phyloP scores from a whole-genome alignment of 2,797 vertebrate genomes.

The Sphaeramia orbicularis region DNA sequence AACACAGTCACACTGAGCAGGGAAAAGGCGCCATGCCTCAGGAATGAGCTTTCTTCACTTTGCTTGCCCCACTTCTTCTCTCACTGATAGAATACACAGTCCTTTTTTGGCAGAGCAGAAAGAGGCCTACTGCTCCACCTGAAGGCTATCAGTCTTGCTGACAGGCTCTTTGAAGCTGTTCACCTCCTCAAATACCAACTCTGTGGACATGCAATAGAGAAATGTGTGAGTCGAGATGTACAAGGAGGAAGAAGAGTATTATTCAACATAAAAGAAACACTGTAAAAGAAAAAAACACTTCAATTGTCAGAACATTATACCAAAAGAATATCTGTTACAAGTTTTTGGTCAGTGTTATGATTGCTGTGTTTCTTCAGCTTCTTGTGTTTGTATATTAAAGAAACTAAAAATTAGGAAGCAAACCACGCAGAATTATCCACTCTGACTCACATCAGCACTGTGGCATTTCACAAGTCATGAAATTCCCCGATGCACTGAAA shows the following conservation, averaged over 20 bases:
- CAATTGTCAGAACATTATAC: neutral
- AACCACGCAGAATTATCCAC: neutral
- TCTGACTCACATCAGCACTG: slow-evolving; percentile 10
- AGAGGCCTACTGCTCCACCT: slow-evolving; percentile 89
- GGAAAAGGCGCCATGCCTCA: slow-evolving; percentile 24
- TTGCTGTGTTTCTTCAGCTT: slow-evolving; percentile 12
- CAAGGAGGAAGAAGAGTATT: neutral
- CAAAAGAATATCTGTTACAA: neutral
- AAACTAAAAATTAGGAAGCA: neutral
- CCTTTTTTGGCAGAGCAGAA: slow-evolving; percentile 32
- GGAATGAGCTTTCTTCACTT: slow-evolving; percentile 29
- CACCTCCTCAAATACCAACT: slow-evolving; percentile 96
- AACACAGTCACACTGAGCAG: slow-evolving; percentile 37
- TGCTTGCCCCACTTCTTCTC: slow-evolving; percentile 26
- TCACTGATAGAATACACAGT: slow-evolving; percentile 35
- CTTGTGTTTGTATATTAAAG: neutral
- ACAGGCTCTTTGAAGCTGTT: slow-evolving; percentile 90
- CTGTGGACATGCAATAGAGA: slow-evolving; percentile 70
- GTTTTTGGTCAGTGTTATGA: neutral
- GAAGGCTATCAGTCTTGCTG: slow-evolving; percentile 89
- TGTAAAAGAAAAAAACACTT: neutral
- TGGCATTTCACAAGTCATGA: slow-evolving; percentile 18
- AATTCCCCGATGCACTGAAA: slow-evolving; percentile 9
- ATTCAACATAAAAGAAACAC: neutral
- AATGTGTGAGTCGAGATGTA: neutral